phyloP scores from a whole-genome alignment of 2,888 invertebrate genomes.

The Emmelina monodactyla region DNA sequence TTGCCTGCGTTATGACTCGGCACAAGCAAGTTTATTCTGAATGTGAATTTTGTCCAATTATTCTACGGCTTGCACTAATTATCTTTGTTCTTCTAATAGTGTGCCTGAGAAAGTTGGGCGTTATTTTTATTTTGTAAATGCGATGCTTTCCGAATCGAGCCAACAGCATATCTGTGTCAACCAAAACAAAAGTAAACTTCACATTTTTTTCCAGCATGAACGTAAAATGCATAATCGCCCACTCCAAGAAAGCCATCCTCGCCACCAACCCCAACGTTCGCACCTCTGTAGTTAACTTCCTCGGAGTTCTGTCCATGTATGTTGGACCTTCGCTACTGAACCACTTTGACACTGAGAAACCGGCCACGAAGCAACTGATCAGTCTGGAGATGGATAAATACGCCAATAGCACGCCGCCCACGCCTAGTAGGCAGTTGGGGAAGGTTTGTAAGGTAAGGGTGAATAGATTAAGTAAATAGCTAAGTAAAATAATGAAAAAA shows the following conservation, averaged over 20 bases:
- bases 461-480: too few relatives aligned
- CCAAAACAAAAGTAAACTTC: too few relatives aligned
- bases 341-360: constrained; percentile 88
- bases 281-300: constrained; percentile 75
- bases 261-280: constrained; percentile 88
- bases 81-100: too few relatives aligned
- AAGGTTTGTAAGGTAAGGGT: constrained; percentile 47
- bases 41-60: too few relatives aligned
- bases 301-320: constrained; percentile 82
- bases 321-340: constrained; percentile 78
- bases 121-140: too few relatives aligned
- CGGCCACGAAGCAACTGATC: constrained; percentile 83
- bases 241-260: constrained; percentile 82
- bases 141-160: too few relatives aligned
- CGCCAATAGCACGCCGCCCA: constrained; percentile 76
- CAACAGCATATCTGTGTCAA: too few relatives aligned
- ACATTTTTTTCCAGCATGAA: constrained; percentile 60
- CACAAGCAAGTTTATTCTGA: too few relatives aligned
- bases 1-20: too few relatives aligned
- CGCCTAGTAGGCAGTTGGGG: constrained; percentile 71
- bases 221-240: constrained; percentile 76
- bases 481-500: too few relatives aligned
- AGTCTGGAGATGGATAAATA: constrained; percentile 86
- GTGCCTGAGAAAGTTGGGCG: too few relatives aligned
- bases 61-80: too few relatives aligned